A percentile compares a stretch with the other conserved stretches of the same genome.
phyloP scores from a whole-genome alignment of 2,888 invertebrate species.

The Pristionchus maxplancki region DNA sequence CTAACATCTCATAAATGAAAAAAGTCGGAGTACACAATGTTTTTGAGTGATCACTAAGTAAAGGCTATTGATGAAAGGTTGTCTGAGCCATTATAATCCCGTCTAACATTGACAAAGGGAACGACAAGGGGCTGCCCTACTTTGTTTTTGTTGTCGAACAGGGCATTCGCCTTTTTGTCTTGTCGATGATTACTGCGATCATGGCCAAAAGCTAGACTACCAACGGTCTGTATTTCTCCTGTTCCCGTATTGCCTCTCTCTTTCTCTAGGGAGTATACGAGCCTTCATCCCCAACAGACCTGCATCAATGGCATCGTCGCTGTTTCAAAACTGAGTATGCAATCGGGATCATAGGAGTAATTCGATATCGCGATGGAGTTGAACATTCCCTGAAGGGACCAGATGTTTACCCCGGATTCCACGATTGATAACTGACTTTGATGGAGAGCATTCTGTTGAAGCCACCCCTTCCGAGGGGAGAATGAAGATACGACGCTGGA shows the following conservation, averaged over 20 bases:
- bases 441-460: constrained; percentile 22
- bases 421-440: neutral
- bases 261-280: no score
- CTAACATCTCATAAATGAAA: no score
- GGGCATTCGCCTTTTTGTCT: neutral
- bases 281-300: constrained; percentile 48
- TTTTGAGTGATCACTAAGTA: neutral
- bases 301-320: constrained; percentile 62
- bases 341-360: constrained; percentile 61
- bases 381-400: constrained; percentile 34
- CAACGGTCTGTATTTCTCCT: no score
- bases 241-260: no score
- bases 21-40: no score
- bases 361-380: constrained; percentile 63
- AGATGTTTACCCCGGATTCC: neutral
- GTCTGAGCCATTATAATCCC: neutral
- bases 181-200: no score
- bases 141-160: neutral
- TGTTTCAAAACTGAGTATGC: constrained; percentile 59
- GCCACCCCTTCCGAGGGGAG: neutral
- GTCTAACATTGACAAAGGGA: neutral
- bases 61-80: neutral
- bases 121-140: no score
- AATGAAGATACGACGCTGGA: neutral
- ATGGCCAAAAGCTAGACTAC: no score